Conservation (phyloP, 2,888 invertebrate species). For the Saturnia japonica region DNA sequence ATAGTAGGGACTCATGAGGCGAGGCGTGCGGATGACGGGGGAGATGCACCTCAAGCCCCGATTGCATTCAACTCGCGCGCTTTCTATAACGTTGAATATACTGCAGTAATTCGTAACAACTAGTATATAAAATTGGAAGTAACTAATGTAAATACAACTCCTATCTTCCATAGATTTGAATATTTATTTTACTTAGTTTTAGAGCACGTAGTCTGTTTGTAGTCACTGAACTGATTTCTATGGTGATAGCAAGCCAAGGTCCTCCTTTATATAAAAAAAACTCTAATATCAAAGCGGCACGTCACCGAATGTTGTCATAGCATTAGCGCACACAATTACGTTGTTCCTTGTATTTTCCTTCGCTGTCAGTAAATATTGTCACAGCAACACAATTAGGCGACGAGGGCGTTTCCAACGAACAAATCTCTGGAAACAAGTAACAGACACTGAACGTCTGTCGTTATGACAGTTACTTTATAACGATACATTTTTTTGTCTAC, state of each 20-base stretch:
- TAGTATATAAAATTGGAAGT: too few relatives aligned
- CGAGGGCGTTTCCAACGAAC: conserved; percentile 6
- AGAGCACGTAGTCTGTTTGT: not conserved
- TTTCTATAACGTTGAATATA: too few relatives aligned
- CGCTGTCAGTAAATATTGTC: conserved; percentile 10
- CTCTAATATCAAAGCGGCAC: not conserved
- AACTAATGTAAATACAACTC: too few relatives aligned
- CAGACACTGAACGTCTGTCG: not conserved
- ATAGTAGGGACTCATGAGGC: too few relatives aligned
- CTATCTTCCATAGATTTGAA: too few relatives aligned
- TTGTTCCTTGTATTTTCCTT: conserved; percentile 9
- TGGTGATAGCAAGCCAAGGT: not conserved
- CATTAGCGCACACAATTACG: conserved; percentile 10
- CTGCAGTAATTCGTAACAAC: too few relatives aligned
- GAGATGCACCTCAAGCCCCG: too few relatives aligned
- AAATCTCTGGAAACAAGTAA: conserved; percentile 8
- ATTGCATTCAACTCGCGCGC: too few relatives aligned
- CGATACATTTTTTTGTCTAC: not conserved
- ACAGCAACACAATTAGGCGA: conserved; percentile 8
- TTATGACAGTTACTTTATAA: not conserved
- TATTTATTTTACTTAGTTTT: not conserved
- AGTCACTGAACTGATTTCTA: not conserved
- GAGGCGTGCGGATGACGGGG: too few relatives aligned
- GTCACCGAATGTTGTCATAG: conserved; percentile 4
- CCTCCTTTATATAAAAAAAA: not conserved